Evolutionary conservation across 2,113 vertebrate genomes (phyloP), one percentile per base, ranked within the genome.

Genomic region (Mellivora capensis): DNA sequence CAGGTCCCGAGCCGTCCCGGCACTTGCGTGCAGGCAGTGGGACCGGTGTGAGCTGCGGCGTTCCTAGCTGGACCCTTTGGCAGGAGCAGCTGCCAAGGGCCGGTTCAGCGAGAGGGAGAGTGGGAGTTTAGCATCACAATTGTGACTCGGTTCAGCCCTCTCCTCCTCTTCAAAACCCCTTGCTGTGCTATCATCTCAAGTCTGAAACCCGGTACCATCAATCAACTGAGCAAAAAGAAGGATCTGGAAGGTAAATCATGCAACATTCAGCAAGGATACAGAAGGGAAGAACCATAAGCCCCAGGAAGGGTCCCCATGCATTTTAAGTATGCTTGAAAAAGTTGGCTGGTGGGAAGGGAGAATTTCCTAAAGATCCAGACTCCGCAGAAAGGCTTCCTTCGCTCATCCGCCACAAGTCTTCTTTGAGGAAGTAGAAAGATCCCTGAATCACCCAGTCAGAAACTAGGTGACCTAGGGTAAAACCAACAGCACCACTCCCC

Each of bases 41-140:
- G 31, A 27, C 0, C 7, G 31, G 0, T 3, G 88, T 0, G 10
- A 7, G n/a, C 25, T 42, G 17, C 23, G 47, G 42, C 74, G 34
- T 0, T 47, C 37, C 37, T 44, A 14, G 1, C 0, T 2, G 0
- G 0, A 37, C 42, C 10, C 57, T 71, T 61, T 2, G 0, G 84
- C 76, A n/a, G 0, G 6, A 83, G 14, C 8, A 1, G 29, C 29
- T 49, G 72, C 25, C 8, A 34, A 1, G 0, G 2, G 7, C 9
- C 88, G 13, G 4, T 2, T 61, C 83, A 8, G 88, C 80, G 29
- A 0, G 42, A 11, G 88, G 76, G 34, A 1, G 39, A 62, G 52
- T 0, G 0, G 2, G 84, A 17, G 23, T 3, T 64, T 7, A 80
- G 25, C 44, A 37, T 77, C 49, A 4, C 9, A 5, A 54, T 29